Conservation (phyloP, 1,140 invertebrate species). For the Bacillus rossius region DNA sequence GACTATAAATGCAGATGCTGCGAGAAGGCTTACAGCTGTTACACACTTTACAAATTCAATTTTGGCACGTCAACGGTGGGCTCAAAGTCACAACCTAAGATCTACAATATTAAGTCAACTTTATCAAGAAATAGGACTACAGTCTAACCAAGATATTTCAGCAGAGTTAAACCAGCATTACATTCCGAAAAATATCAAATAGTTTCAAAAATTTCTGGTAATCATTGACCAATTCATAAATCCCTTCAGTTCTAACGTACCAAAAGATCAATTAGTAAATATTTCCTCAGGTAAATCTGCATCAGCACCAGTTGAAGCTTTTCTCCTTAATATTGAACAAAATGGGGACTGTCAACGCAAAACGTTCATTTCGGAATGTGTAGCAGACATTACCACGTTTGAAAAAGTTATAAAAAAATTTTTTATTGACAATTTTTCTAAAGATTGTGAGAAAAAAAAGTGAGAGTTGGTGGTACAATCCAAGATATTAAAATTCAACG, state of each 20-base stretch:
- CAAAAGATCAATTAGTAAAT: conserved; percentile 10
- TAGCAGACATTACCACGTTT: not conserved
- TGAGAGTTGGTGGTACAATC: conserved; percentile 20
- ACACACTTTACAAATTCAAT: conserved; percentile 25
- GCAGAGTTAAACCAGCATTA: conserved; percentile 12
- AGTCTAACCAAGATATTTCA: conserved; percentile 20
- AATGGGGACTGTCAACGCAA: conserved; percentile 5
- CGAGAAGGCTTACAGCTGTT: conserved; percentile 28
- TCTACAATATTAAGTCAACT: conserved; percentile 17
- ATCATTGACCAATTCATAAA: not conserved
- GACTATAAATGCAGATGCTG: conserved; percentile 34
- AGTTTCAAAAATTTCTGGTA: not conserved
- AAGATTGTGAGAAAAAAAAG: conserved; percentile 17
- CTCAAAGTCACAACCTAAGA: conserved; percentile 21
- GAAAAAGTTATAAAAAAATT: not conserved
- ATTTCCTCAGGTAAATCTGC: conserved; percentile 12
- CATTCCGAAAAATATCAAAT: not conserved
- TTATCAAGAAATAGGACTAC: conserved; percentile 11
- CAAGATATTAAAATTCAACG: conserved; percentile 29
- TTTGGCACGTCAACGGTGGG: conserved; percentile 25
- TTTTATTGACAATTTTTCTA: conserved; percentile 1
- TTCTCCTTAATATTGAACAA: conserved; percentile 8
- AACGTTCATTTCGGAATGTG: conserved; percentile 8
- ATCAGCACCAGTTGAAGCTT: not conserved
- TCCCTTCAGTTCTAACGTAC: not conserved